Percentiles rank a stretch among this genome's conserved stretches.
These are phyloP conservation scores for Pinna nobilis DNA, from an alignment of 1,140 invertebrate species.

Conservation along the genomic window DNA sequence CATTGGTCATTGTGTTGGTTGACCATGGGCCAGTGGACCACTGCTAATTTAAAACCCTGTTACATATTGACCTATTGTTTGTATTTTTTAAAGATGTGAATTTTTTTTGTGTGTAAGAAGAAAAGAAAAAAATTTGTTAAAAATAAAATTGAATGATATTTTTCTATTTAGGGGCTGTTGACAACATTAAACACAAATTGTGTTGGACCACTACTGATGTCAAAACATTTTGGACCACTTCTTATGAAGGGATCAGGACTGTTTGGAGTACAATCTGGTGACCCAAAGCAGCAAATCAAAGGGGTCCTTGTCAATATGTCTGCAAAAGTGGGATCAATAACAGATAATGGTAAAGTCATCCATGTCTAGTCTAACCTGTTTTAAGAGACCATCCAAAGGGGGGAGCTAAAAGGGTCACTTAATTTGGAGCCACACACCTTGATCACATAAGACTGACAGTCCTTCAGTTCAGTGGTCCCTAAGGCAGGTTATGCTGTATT, in stretches of 20 bases:
- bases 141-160: background rate
- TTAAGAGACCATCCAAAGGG: too few species aligned
- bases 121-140: background rate
- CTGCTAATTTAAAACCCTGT: background rate
- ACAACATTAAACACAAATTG: slow-evolving; percentile 64
- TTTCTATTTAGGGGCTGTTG: slow-evolving; percentile 53
- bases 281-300: slow-evolving; percentile 54
- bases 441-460: too few species aligned
- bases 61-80: background rate
- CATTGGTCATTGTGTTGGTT: background rate
- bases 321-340: slow-evolving; percentile 72
- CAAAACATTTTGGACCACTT: slow-evolving; percentile 67
- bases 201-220: slow-evolving; percentile 70
- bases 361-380: too few species aligned
- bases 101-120: background rate
- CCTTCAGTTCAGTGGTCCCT: too few species aligned
- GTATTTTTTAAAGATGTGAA: too few species aligned
- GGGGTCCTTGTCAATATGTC: slow-evolving; percentile 70
- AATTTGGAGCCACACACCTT: too few species aligned
- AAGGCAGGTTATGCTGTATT: too few species aligned
- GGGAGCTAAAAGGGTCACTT: too few species aligned
- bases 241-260: slow-evolving; percentile 61
- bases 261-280: slow-evolving; percentile 54
- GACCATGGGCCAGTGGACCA: background rate
- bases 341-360: slow-evolving; percentile 59